Conservation (phyloP, 2,888 invertebrate species). For the Leptogaster cylindrica region DNA sequence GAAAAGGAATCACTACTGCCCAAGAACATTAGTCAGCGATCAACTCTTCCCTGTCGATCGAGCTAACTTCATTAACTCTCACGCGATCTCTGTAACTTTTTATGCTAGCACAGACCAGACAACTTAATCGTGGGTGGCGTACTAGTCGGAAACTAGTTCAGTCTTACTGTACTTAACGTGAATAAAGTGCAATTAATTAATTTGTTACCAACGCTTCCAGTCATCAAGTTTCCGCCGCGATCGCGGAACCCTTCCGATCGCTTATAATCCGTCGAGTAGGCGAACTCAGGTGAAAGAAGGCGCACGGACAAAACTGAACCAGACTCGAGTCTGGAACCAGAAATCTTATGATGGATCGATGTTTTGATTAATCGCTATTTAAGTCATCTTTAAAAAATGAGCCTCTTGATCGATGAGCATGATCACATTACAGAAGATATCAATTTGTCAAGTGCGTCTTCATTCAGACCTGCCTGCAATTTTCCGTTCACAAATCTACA, state of each 20-base stretch:
- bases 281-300: background rate
- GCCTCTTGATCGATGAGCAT: conserved; percentile 9
- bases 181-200: conserved; percentile 19
- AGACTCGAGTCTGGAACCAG: background rate
- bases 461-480: background rate
- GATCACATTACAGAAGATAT: conserved; percentile 6
- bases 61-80: background rate
- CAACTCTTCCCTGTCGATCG: background rate
- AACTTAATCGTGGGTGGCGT: background rate
- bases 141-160: background rate
- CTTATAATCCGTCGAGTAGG: background rate
- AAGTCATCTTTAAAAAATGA: conserved; percentile 6
- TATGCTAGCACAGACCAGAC: background rate
- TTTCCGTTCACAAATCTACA: no score
- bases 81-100: background rate
- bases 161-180: background rate
- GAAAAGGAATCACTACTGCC: background rate
- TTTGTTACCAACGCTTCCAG: background rate
- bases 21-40: background rate
- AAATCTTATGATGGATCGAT: conserved; percentile 11
- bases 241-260: background rate
- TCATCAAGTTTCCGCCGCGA: background rate
- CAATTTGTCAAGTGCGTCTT: conserved; percentile 8
- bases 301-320: background rate
- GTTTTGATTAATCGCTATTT: conserved; percentile 16